Conservation (phyloP, 2,113 vertebrate species). For the Ceratotherium simum region DNA sequence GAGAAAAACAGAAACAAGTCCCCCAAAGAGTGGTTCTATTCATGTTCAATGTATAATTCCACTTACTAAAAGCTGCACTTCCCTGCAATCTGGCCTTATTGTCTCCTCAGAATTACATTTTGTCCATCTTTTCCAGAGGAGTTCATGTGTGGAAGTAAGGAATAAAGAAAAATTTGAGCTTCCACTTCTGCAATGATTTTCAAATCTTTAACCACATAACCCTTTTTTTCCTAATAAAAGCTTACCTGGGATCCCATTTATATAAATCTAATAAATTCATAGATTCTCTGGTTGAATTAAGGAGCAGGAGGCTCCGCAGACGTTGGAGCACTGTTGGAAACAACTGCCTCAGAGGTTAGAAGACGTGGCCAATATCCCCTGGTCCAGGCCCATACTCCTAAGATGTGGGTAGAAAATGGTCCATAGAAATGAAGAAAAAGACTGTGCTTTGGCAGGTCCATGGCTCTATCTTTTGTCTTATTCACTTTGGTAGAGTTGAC, state of each 20-base stretch:
- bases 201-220: background rate
- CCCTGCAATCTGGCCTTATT: background rate
- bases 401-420: background rate
- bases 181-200: background rate
- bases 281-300: background rate
- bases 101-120: background rate
- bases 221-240: background rate
- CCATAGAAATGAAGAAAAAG: background rate
- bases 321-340: background rate
- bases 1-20: background rate
- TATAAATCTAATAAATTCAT: background rate
- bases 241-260: background rate
- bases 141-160: background rate
- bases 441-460: background rate
- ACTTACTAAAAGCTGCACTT: background rate
- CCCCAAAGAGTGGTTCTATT: background rate
- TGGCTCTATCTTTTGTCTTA: background rate
- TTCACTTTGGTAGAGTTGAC: background rate
- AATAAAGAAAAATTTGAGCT: background rate
- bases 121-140: background rate
- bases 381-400: background rate
- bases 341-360: background rate
- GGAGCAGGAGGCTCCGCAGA: background rate
- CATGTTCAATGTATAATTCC: background rate
- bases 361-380: background rate